Base-by-base conservation (phyloP, 1,140 invertebrate species). In the Brachionus manjavacas region DNA sequence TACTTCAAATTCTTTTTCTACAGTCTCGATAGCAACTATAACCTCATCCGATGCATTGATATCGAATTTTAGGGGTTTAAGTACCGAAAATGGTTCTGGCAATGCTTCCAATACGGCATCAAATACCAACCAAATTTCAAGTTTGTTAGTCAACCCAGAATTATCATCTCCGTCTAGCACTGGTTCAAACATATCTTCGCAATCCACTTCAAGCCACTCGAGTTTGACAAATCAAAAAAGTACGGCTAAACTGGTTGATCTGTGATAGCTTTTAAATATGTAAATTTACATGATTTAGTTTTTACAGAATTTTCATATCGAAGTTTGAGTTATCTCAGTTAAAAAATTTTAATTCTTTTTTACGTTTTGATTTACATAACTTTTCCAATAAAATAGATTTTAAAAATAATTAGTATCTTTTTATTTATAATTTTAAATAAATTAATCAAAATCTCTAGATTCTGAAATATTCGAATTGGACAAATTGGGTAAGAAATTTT, bases 171-270 rank as follows among this genome's bases (percentile, higher is more conserved):
- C 31, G n/a, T 74, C 70, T 1, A 74, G 20, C 43, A 41, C 70
- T 11, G 12, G 14, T 23, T 41, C 70, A 41, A 74, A 4, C 9
- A 20, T n/a, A 23, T 70, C 66, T 70, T 70, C 25, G 11, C 35
- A 14, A n/a, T 31, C 66, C 6, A 70, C 70, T 14, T 41, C 70
- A 23, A 74, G 46, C 46, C 16, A 43, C 7, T 41, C 70, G 16
- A 74, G 46, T 43, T 43, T 43, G 70, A 74, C 70, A 74, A 74
- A 28, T 68, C 66, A 68, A 28, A 68, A 68, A 68, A 68, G 16
- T 43, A 20, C 70, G 31, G 35, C 43, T 41, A 74, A 74, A 41
- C 39, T 43, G 14, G 70, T 74, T 12, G 70, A 74, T 46, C 14
- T 74, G n/a, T 74, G 20, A 74, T 43, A 4, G 12, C 14, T 23